These are phyloP conservation scores for Oenanthe oenanthe DNA, from an alignment of 2,113 vertebrate genomes.

Conservation along the genomic window DNA sequence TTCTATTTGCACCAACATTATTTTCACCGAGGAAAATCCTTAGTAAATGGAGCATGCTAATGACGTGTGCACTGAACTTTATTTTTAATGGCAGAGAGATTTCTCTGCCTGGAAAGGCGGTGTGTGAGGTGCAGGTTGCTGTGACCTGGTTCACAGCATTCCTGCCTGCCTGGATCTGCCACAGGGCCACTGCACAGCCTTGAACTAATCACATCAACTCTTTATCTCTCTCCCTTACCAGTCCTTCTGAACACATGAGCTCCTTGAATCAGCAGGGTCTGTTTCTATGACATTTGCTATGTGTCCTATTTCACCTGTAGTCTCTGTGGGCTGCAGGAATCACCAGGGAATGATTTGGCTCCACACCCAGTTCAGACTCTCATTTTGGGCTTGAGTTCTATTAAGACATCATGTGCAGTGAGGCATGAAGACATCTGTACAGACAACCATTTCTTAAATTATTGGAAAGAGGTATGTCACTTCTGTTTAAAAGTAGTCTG, in stretches of 20 bases:
- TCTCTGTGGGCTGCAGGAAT: background rate
- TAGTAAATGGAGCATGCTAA: constrained; percentile 9
- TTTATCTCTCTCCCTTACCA: background rate
- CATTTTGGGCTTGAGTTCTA: background rate
- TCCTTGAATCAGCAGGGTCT: background rate
- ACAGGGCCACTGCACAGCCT: background rate
- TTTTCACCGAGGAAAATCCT: constrained; percentile 42
- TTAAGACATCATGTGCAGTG: background rate
- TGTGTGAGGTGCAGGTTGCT: background rate
- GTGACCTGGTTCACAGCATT: background rate
- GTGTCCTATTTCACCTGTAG: background rate
- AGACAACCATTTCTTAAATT: background rate
- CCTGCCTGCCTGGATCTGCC: background rate
- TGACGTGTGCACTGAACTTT: background rate
- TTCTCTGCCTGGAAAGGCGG: background rate
- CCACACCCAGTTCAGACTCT: background rate
- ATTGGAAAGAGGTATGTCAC: background rate
- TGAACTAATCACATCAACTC: background rate
- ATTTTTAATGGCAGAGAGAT: constrained; percentile 11
- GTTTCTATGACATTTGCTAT: background rate
- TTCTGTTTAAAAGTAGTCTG: background rate
- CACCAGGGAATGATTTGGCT: background rate
- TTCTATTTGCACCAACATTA: constrained; percentile 19
- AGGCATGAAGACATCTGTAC: background rate
- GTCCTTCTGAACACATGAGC: background rate